These are phyloP conservation scores for Aporophyla lueneburgensis DNA, from an alignment of 2,888 invertebrate genomes.

Conservation along the genomic window DNA sequence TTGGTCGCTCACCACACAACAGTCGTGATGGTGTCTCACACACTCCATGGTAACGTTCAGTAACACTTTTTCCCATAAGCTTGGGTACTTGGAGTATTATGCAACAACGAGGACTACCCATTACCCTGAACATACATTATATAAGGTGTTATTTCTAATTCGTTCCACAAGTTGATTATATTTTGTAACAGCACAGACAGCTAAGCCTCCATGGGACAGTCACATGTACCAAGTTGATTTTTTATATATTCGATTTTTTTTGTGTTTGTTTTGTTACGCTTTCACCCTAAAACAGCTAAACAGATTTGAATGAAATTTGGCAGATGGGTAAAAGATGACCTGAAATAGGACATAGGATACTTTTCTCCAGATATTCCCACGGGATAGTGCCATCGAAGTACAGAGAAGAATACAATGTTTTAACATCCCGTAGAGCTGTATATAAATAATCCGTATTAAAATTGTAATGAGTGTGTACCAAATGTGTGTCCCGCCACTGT, in stretches of 20 bases:
- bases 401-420: neutral
- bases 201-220: too few relatives aligned
- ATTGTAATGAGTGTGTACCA: conserved; percentile 29
- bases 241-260: too few relatives aligned
- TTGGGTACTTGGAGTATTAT: conserved; percentile 34
- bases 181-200: too few relatives aligned
- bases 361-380: too few relatives aligned
- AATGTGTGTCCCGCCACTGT: conserved; percentile 41
- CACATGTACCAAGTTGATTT: too few relatives aligned
- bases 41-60: neutral
- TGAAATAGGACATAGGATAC: too few relatives aligned
- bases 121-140: neutral
- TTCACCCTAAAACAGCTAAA: too few relatives aligned
- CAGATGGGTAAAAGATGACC: too few relatives aligned
- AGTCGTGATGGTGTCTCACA: neutral
- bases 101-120: conserved; percentile 6
- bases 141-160: too few relatives aligned
- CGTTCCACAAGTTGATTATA: too few relatives aligned
- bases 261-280: too few relatives aligned
- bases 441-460: neutral
- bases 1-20: conserved; percentile 35
- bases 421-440: neutral
- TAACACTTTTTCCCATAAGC: neutral
- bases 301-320: too few relatives aligned
- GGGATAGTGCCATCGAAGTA: neutral